These are phyloP conservation scores for Menidia menidia DNA, from an alignment of 2,797 vertebrate species.

Conservation along the genomic window DNA sequence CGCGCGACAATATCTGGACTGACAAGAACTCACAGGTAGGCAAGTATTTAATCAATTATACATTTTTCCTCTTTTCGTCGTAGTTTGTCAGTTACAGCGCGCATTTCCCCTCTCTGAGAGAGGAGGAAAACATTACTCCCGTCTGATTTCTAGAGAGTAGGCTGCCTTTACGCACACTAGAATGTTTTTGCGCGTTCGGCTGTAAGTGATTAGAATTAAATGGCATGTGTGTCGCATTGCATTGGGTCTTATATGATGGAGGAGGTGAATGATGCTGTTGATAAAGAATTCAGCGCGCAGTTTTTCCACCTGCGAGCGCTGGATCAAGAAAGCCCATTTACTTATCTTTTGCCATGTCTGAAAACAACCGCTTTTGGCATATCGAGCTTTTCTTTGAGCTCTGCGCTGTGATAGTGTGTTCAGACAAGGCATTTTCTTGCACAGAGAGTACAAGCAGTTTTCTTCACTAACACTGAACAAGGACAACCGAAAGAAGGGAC, in stretches of 20 bases:
- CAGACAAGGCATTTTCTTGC: slow-evolving; percentile 6
- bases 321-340: slow-evolving; percentile 6
- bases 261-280: slow-evolving; percentile 39
- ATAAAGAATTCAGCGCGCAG: slow-evolving; percentile 55
- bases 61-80: neutral
- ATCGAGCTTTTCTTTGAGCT: slow-evolving; percentile 21
- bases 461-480: slow-evolving; percentile 6
- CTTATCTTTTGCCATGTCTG: slow-evolving; percentile 15
- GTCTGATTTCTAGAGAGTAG: neutral
- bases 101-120: neutral
- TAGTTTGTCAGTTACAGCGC: neutral
- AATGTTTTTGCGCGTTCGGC: neutral
- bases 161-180: slow-evolving; percentile 4
- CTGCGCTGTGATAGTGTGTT: neutral
- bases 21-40: slow-evolving; percentile 67
- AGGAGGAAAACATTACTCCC: neutral
- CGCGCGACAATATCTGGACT: slow-evolving; percentile 57
- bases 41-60: neutral
- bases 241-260: slow-evolving; percentile 28
- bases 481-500: slow-evolving; percentile 7
- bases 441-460: slow-evolving; percentile 1
- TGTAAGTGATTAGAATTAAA: slow-evolving; percentile 17
- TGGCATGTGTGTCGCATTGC: slow-evolving; percentile 49
- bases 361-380: slow-evolving; percentile 6
- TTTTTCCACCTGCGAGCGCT: slow-evolving; percentile 57